phyloP scores from a whole-genome alignment of 2,888 invertebrate genomes.

The Hydraecia micacea region DNA sequence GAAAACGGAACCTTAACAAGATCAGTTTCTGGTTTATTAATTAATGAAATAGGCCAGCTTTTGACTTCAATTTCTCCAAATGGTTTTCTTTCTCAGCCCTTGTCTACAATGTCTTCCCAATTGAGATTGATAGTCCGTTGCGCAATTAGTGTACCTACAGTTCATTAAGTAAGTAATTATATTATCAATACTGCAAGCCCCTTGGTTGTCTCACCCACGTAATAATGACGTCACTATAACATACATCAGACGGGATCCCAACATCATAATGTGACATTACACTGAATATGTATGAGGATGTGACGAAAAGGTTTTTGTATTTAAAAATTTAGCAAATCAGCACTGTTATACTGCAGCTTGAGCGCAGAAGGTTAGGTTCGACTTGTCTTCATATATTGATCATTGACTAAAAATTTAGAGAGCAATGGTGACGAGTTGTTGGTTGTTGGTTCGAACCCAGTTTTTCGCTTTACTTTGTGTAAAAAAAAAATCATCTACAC shows the following conservation, averaged over 20 bases:
- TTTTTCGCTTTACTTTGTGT: neutral
- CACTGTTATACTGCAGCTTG: constrained; percentile 8
- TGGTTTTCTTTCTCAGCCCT: too few relatives aligned
- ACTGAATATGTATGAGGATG: constrained; percentile 63
- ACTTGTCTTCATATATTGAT: neutral
- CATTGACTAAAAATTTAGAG: neutral
- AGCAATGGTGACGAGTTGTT: neutral
- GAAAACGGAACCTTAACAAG: too few relatives aligned
- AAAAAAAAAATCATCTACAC: neutral
- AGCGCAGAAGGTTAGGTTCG: constrained; percentile 30
- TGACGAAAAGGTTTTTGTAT: constrained; percentile 58
- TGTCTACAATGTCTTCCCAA: too few relatives aligned
- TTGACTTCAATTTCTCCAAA: neutral
- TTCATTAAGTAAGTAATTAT: too few relatives aligned
- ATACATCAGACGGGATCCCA: constrained; percentile 30
- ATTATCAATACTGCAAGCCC: neutral
- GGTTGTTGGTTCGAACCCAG: neutral
- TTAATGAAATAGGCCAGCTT: too few relatives aligned
- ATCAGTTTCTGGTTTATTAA: neutral
- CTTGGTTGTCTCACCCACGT: constrained; percentile 32
- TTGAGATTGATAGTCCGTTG: too few relatives aligned
- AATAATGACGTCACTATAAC: constrained; percentile 29
- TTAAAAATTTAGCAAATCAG: constrained; percentile 44
- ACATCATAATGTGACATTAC: constrained; percentile 45
- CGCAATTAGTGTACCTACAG: too few relatives aligned